Evolutionary conservation across 2,113 vertebrate genomes (phyloP), one percentile per base, ranked within the genome.

Genomic region (Phoenicopterus ruber): DNA sequence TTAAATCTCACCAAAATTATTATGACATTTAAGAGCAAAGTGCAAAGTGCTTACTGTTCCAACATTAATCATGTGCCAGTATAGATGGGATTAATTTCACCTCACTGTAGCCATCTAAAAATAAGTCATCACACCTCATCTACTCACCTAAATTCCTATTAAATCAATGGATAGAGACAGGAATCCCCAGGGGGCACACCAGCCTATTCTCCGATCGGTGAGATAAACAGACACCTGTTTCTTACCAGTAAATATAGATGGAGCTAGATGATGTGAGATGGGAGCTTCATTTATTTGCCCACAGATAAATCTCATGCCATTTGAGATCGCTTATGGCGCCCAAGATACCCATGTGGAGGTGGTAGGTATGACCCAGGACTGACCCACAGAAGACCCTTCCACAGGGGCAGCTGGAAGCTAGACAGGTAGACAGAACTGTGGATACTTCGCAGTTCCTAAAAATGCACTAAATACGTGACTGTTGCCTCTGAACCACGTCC

Each of bases 1-100:
- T 91, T 92, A 76, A 91, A 96, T 91, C 78, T 95, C 71, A 77
- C 54, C 44, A 88, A 92, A 91, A 79, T 95, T 93, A 90, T 91
- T 79, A 55, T 25, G 5, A 95, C 74, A 90, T 90, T 80, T 80
- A 93, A 95, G 58, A 97, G 71, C 74, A 83, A 86, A 96, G 93
- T 85, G 74, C 94, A 94, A 85, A 62, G 87, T 95, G 66, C 87
- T 93, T 82, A 91, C 52, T 91, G 58, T 96, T 96, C 62, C 87
- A 91, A 17, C 70, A 93, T 95, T 85, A 91, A 95, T 94, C 92
- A 82, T 94, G 54, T 79, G 62, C 57, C 57, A 67, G 40, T 61
- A 72, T 5, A 5, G 62, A 93, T 88, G 71, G 58, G 74, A 86
- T 88, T 86, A 9, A 92, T 94, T 94, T 95, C 70, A 73, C 58